Conservation (phyloP, 2,888 invertebrate genomes). For the Ormyrus labotus region DNA sequence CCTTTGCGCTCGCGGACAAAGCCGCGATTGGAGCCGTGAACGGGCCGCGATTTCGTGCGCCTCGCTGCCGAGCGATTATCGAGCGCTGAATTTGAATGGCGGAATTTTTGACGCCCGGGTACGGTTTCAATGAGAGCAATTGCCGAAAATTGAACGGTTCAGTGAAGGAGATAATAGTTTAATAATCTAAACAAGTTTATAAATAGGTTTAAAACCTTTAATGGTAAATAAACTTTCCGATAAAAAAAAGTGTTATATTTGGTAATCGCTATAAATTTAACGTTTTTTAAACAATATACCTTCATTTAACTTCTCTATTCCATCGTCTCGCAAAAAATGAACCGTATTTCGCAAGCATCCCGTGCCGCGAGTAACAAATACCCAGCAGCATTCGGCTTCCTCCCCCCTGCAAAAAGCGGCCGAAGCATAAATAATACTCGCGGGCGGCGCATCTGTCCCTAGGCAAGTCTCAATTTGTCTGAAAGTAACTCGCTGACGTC, state of each 20-base stretch:
- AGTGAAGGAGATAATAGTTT: not conserved
- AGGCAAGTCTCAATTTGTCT: conserved; percentile 51
- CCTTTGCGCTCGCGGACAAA: no score
- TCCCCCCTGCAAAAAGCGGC: not conserved
- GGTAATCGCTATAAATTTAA: no score
- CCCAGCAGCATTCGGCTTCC: not conserved
- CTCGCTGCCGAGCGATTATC: conserved; percentile 1
- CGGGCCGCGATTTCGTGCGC: not conserved
- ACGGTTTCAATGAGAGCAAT: not conserved
- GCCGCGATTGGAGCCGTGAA: no score
- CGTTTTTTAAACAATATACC: no score
- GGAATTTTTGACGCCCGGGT: not conserved
- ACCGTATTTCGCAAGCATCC: no score
- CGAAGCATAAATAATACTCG: not conserved
- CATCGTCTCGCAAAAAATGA: no score
- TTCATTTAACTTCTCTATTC: no score
- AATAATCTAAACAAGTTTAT: no score
- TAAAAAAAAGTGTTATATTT: no score
- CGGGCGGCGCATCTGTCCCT: not conserved
- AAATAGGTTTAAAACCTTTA: no score
- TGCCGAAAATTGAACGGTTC: not conserved
- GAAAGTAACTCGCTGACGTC: not conserved
- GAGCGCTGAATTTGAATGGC: conserved; percentile 6
- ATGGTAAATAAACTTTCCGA: no score
- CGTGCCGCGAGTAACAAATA: no score